phyloP scores from a whole-genome alignment of 2,797 vertebrate species.

The Karalla daura region DNA sequence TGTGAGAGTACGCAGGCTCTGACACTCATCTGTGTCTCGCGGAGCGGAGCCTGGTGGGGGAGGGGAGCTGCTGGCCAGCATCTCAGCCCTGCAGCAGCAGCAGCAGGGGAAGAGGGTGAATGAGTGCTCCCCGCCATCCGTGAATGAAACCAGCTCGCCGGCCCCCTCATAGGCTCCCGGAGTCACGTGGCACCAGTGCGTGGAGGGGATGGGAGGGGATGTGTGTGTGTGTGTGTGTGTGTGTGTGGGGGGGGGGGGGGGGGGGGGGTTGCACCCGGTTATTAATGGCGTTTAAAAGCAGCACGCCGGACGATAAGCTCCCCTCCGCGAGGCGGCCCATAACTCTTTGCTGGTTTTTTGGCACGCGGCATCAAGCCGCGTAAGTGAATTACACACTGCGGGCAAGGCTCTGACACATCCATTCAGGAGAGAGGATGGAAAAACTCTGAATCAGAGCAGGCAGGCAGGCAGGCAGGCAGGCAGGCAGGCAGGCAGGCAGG shows the following conservation, averaged over 20 bases:
- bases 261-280: background rate
- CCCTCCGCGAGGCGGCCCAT: slow-evolving; percentile 26
- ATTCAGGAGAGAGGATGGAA: slow-evolving; percentile 48
- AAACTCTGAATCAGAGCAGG: slow-evolving; percentile 41
- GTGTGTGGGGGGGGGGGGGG: too few relatives aligned
- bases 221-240: too few relatives aligned
- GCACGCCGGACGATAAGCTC: slow-evolving; percentile 38
- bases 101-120: slow-evolving; percentile 71
- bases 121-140: slow-evolving; percentile 49
- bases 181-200: slow-evolving; percentile 62
- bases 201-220: too few relatives aligned
- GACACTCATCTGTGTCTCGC: slow-evolving; percentile 31
- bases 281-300: slow-evolving; percentile 40
- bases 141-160: slow-evolving; percentile 67
- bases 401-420: slow-evolving; percentile 44
- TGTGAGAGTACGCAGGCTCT: slow-evolving; percentile 29
- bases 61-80: slow-evolving; percentile 42
- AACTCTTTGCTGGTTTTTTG: slow-evolving; percentile 56
- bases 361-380: slow-evolving; percentile 19
- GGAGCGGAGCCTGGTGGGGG: slow-evolving; percentile 43
- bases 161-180: slow-evolving; percentile 38
- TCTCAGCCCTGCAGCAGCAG: slow-evolving; percentile 73
- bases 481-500: too few relatives aligned
- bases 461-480: too few relatives aligned
- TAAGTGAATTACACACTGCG: slow-evolving; percentile 56